Evolutionary conservation across 2,113 vertebrate genomes (phyloP), one percentile per base, ranked within the genome.

Genomic region (Trematomus loennbergii): DNA sequence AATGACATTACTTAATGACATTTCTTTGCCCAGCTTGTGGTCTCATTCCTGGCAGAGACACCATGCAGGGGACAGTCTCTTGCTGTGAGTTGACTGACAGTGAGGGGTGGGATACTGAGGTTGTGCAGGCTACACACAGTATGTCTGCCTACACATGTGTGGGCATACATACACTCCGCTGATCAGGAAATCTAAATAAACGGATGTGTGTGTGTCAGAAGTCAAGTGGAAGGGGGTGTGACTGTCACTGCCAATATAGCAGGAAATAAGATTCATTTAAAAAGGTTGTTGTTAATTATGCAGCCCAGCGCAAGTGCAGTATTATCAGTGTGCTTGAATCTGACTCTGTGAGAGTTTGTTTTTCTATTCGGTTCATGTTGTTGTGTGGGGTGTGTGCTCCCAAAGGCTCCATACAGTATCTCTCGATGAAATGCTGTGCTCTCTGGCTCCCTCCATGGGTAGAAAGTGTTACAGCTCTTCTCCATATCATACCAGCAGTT

Each of bases 1-100:
- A 93, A 93, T 92, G 90, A 94, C 94, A 95, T 95, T 95, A 94
- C 84, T 81, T 84, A 33, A 81, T 88, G 36, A 40, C 36, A 40
- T 40, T 40, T 40, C 6, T 40, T 40, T 40, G 36, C 91, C 52
- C 95, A 90, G 92, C 87, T 77, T 92, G 94, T 81, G 77, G 60
- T 87, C 82, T 85, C 84, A 81, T 72, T 77, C 84, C 90, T 88
- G 90, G 81, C 90, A 86, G 86, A 83, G 83, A 81, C 72, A 64
- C 87, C 83, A 72, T 73, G 75, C 84, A 87, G 88, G 75, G 79
- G 81, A 81, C 68, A 80, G 54, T 58, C 72, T 80, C 90, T 78
- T 45, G 88, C 88, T 92, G 91, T 29, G 91, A 83, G 29, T 29
- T 86, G 90, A 89, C 75, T 91, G 85, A 91, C 89, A 87, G 84